Evolutionary conservation across 2,888 invertebrate genomes (phyloP).

Genomic region (Phaedon cochleariae): DNA sequence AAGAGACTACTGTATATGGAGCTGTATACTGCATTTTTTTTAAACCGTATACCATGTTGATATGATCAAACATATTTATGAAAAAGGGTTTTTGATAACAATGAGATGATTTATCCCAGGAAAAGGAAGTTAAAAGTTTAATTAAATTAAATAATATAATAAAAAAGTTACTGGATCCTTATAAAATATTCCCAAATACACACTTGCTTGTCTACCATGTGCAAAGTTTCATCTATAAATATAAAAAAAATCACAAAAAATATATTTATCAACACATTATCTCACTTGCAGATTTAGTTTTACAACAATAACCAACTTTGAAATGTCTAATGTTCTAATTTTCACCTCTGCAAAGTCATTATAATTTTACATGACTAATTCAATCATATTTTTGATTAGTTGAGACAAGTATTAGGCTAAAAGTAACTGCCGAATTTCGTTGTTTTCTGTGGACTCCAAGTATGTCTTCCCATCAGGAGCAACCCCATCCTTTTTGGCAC

Average conservation of each 20-base stretch:
- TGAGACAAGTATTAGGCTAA: conserved; percentile 32
- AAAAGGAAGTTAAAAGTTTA: too few species aligned
- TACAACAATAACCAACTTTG: neutral
- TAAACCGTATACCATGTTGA: too few species aligned
- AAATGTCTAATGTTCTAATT: neutral
- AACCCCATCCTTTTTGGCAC: conserved; percentile 81
- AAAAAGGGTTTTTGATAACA: too few species aligned
- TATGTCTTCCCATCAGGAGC: conserved; percentile 90
- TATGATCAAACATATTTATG: too few species aligned
- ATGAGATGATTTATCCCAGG: too few species aligned
- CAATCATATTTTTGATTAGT: conserved; percentile 27
- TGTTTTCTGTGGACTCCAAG: conserved; percentile 88
- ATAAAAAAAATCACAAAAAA: neutral
- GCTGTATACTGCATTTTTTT: too few species aligned
- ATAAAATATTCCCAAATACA: conserved; percentile 4
- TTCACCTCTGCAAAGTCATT: neutral
- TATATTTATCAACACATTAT: neutral
- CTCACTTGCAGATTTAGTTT: neutral
- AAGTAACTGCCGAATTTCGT: conserved; percentile 85
- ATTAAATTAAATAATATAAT: too few species aligned
- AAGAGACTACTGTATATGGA: too few species aligned
- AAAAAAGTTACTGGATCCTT: too few species aligned
- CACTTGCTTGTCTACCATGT: neutral
- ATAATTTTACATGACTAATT: conserved; percentile 25
- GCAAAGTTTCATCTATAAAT: neutral